Evolutionary conservation across 1,140 invertebrate species (phyloP).

Genomic region (Drosophila ohnishii): DNA sequence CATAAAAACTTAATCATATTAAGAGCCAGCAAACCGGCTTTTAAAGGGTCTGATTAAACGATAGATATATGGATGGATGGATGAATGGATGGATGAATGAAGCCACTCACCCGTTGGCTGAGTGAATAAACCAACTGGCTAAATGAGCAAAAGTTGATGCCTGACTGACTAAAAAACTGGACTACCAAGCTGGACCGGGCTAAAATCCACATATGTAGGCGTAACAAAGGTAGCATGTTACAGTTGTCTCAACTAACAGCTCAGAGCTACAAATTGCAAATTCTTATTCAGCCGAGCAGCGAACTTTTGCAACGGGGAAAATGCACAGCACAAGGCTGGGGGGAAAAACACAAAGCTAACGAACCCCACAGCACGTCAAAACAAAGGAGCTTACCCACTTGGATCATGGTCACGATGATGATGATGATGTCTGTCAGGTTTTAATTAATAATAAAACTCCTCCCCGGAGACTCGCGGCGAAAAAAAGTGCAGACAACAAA

Average conservation of each 20-base stretch:
- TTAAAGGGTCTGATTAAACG: conserved; percentile 51
- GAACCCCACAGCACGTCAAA: conserved; percentile 15
- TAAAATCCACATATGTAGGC: conserved; percentile 25
- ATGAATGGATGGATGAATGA: conserved; percentile 21
- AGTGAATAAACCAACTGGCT: conserved; percentile 34
- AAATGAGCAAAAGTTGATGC: conserved; percentile 46
- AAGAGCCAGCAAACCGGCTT: conserved; percentile 38
- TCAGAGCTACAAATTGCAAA: conserved; percentile 23
- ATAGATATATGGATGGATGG: conserved; percentile 17
- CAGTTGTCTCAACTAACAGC: conserved; percentile 31
- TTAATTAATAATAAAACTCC: conserved; percentile 65
- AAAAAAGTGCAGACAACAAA: conserved; percentile 23
- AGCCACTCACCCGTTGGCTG: conserved; percentile 31
- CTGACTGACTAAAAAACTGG: conserved; percentile 32
- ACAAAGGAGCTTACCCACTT: conserved; percentile 36
- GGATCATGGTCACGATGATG: conserved; percentile 62
- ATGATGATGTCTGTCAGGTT: conserved; percentile 31
- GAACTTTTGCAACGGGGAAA: conserved; percentile 50
- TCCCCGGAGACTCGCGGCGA: neutral
- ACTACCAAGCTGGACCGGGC: conserved; percentile 6
- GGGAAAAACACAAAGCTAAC: conserved; percentile 34
- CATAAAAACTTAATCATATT: conserved; percentile 72
- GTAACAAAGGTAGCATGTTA: conserved; percentile 40
- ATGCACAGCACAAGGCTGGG: conserved; percentile 10
- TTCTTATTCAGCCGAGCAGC: conserved; percentile 41